Evolutionary conservation across 2,797 vertebrate species (phyloP), one percentile per base, ranked within the genome.

Genomic region (Salmo trutta): DNA sequence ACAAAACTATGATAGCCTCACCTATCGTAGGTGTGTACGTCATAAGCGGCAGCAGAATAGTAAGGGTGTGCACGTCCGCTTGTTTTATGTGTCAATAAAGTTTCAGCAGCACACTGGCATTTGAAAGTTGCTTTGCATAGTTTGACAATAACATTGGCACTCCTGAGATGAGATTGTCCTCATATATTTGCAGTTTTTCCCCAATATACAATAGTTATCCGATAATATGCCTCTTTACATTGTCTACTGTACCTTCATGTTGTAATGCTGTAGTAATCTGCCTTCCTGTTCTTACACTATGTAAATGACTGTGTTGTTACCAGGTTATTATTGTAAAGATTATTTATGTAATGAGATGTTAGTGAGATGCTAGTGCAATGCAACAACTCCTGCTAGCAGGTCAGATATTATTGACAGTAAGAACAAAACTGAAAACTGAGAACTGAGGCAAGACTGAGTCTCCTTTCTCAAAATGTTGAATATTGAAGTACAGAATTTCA

Each of bases 401-500:
- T 12, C 21, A 64, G 5, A 47, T 12, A 12, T 47, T 47, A 47
- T 47, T 47, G 41, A 64, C 59, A 24, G 7, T 64, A 64, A 21
- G 24, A 24, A 64, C 21, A 24, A 64, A 21, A 64, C n/a, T 21
- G 15, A 64, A 21, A 21, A 59, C 6, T 8, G 19, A 59, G 56
- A 59, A 59, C 4, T 65, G 62, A 65, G 24, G 59, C 59, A 64
- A 64, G 17, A 56, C 53, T 47, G 41, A 59, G 56, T 17, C 24
- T 66, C 24, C 65, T 66, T 21, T 66, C 65, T 31, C 8, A 15
- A 29, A 17, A 16, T 67, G 33, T 68, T 14, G 5, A 68, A 68
- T 68, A 31, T 17, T 16, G 16, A 68, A 68, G 29, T 15, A 68
- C 66, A 31, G 29, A 68, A 33, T 68, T 68, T 68, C 66, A 68